Evolutionary conservation across 2,797 vertebrate species (phyloP).

Genomic region (Hypotaenidia okinawae): DNA sequence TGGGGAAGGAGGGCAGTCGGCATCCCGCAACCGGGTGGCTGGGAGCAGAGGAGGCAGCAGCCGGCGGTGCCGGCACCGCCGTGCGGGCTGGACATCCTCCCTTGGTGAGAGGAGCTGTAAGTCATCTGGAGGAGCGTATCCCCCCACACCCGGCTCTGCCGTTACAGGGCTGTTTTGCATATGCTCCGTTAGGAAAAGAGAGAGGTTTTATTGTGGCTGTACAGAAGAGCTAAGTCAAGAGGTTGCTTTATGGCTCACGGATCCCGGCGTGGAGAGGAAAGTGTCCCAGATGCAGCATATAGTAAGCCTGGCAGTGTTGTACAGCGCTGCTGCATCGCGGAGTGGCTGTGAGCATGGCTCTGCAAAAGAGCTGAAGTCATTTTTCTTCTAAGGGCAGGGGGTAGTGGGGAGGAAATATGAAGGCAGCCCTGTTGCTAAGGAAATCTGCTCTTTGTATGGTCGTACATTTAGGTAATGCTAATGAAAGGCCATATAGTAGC

Average conservation of each 20-base stretch:
- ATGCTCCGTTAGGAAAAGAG: conserved; percentile 37
- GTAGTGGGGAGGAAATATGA: conserved; percentile 68
- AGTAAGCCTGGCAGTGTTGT: background rate
- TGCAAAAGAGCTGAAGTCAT: conserved; percentile 60
- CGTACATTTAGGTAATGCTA: conserved; percentile 71
- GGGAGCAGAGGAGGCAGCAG: background rate
- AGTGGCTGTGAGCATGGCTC: background rate
- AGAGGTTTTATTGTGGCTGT: conserved; percentile 55
- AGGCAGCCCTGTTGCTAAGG: conserved; percentile 69
- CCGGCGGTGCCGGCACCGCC: background rate
- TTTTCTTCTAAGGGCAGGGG: conserved; percentile 70
- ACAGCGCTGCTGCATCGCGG: background rate
- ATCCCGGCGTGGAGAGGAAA: background rate
- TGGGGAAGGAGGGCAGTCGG: background rate
- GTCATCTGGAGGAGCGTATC: conserved; percentile 53
- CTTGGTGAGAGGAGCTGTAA: conserved; percentile 3
- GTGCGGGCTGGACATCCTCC: background rate
- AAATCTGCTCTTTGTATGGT: conserved; percentile 68
- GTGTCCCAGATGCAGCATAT: conserved; percentile 52
- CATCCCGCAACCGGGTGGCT: background rate
- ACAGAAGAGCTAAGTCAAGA: conserved; percentile 63
- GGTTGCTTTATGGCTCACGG: conserved; percentile 56
- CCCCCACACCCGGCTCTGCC: background rate
- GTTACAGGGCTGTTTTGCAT: conserved; percentile 53
- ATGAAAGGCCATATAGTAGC: conserved; percentile 65